Evolutionary conservation across 2,888 invertebrate genomes (phyloP), one percentile per base, ranked within the genome.

Genomic region (Zhengitettix transpicula): DNA sequence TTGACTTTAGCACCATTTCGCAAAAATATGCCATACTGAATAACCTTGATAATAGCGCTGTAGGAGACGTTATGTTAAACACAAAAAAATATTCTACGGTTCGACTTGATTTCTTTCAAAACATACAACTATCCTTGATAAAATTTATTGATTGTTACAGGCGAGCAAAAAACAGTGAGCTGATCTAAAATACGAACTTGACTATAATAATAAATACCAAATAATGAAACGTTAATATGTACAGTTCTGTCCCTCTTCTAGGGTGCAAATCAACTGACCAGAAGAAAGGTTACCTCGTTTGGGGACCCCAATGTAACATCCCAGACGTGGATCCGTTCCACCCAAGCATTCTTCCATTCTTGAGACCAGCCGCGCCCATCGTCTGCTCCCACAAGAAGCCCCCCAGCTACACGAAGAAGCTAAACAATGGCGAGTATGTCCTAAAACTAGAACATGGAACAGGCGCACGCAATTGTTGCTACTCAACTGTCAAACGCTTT

Each of bases 221-320:
- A 7, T 5, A 28, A 28, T 2, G 7, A 28, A 7, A 28, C 28
- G 28, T 28, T 28, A 28, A 28, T 28, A 28, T 28, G 28, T 1
- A 53, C 28, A 53, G 5, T 7, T n/a, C 3, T 53, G 16, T 53
- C 8, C 28, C 53, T 52, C 2, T 16, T 17, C 40, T 40, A 55
- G 55, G 5, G 10, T 16, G 47, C 47, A 47, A n/a, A 8, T 7
- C 2, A 28, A 28, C 28, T 28, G 53, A 55, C 55, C 64, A 61
- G 42, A 66, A 69, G 44, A 69, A 72, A 52, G 74, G 75, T 8
- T 80, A 75, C 66, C 68, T 81, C 60, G 77, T 81, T 5, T 77
- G 78, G 74, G 83, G 78, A 67, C 74, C 80, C 51, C 78, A 76
- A 67, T 85, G 85, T 67, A 78, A 77, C 67, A 84, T 85, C 68